Evolutionary conservation across 2,113 vertebrate genomes (phyloP), one percentile per base, ranked within the genome.

Genomic region (Jacana jacana): DNA sequence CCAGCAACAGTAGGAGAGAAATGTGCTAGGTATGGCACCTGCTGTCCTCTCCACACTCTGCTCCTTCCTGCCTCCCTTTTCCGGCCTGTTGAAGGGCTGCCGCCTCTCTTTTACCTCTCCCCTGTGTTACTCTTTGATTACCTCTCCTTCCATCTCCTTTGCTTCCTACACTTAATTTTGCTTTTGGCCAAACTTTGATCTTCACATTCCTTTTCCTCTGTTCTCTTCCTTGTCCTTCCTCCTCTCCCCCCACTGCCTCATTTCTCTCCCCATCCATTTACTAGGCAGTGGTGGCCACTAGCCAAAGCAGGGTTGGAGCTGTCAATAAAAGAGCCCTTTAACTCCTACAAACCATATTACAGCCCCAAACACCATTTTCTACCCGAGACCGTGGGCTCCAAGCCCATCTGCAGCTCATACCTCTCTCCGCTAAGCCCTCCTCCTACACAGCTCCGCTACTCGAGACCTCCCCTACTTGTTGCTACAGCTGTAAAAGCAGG

Each of bases 401-500:
- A 76, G 58, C 55, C 61, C 81, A 86, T 72, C 89, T 81, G 76
- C 63, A 86, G 30, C 68, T 77, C 54, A 46, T 65, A 33, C 25
- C 12, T 63, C 46, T 80, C 83, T 52, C 71, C 63, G 57, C 76
- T 69, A 55, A 92, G 46, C 68, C 46, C 42, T 92, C 81, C 68
- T 86, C 92, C 89, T 44, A 63, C 17, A 1, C 84, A 69, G 17
- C 72, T 69, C 52, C 23, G 25, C 64, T 17, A 10, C 17, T 8
- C 27, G 7, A 78, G 87, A 83, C 58, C 72, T 86, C 63, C 0
- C 0, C 35, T 72, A 46, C 58, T 89, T 89, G 72, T 89, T 91
- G 77, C 77, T 91, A 37, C 88, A 95, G 92, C 94, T 91, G 84
- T 89, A 73, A 84, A 89, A 84, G 55, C 72, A 75, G 46, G 44